These are phyloP conservation scores for Ricordea florida DNA, from an alignment of 92 coral and sea anemone species.

Conservation along the genomic window DNA sequence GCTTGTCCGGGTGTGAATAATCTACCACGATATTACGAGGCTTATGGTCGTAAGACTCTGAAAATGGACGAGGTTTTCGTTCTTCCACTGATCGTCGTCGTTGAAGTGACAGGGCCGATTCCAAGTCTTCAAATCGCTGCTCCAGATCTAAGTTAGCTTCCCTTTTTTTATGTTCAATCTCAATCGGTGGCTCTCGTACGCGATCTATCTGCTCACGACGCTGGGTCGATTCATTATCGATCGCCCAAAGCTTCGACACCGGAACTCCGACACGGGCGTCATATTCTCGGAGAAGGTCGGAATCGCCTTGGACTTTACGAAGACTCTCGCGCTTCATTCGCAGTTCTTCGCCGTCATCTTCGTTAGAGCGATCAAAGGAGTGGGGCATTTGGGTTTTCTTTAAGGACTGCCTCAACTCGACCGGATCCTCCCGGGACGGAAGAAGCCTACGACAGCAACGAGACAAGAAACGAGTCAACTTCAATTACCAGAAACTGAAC, in stretches of 20 bases:
- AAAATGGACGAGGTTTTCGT: constrained; percentile 51
- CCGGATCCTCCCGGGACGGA: constrained; percentile 74
- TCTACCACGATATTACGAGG: constrained; percentile 76
- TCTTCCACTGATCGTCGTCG: constrained; percentile 56
- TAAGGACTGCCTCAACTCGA: constrained; percentile 63
- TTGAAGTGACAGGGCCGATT: constrained; percentile 28
- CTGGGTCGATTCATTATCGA: constrained; percentile 79
- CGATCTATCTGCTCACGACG: constrained; percentile 67
- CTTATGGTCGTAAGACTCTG: constrained; percentile 53
- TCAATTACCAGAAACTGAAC: background rate
- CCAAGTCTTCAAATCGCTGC: constrained; percentile 63
- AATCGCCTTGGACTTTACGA: constrained; percentile 80
- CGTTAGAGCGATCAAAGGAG: constrained; percentile 24
- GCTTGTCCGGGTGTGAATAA: constrained; percentile 51
- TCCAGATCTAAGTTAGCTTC: constrained; percentile 60
- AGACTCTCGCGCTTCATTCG: constrained; percentile 72
- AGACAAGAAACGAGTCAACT: background rate
- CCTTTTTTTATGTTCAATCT: constrained; percentile 49
- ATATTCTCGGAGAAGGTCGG: constrained; percentile 63
- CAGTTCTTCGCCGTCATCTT: constrained; percentile 44
- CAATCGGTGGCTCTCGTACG: constrained; percentile 64
- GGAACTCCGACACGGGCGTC: constrained; percentile 89
- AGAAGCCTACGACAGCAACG: constrained; percentile 46
- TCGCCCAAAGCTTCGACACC: constrained; percentile 90
- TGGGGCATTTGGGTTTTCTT: constrained; percentile 69